Percentiles rank a stretch among this genome's conserved stretches.
Evolutionary conservation across 2,888 invertebrate genomes (phyloP).

Genomic region (Dasysyrphus albostriatus): DNA sequence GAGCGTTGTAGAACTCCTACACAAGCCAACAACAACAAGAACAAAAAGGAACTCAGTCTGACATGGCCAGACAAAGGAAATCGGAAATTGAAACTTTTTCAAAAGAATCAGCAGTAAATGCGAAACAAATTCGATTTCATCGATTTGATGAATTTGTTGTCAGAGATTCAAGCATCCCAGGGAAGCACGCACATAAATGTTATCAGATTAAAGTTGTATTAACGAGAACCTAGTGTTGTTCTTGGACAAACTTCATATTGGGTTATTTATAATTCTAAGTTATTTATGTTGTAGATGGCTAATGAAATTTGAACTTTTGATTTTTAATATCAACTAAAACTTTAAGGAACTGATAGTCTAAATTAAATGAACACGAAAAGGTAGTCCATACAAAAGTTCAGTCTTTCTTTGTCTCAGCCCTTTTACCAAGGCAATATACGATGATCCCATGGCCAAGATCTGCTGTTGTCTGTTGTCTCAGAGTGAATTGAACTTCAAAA

Average conservation of each 20-base stretch:
- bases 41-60: not conserved
- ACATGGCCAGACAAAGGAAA: constrained; percentile 55
- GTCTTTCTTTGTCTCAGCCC: too few relatives aligned
- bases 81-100: constrained; percentile 68
- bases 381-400: too few relatives aligned
- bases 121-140: constrained; percentile 53
- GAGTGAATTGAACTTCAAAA: too few relatives aligned
- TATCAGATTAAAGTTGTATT: constrained; percentile 37
- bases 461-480: too few relatives aligned
- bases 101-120: constrained; percentile 37
- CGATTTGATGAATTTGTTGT: constrained; percentile 61
- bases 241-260: not conserved
- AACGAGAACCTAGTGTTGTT: not conserved
- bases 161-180: constrained; percentile 20
- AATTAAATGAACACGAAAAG: too few relatives aligned
- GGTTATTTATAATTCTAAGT: not conserved
- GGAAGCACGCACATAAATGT: not conserved
- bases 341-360: too few relatives aligned
- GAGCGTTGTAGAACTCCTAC: constrained; percentile 35
- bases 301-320: not conserved
- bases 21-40: constrained; percentile 5
- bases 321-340: too few relatives aligned
- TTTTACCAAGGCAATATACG: too few relatives aligned
- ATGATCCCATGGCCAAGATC: too few relatives aligned
- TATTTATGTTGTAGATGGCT: not conserved